A percentile compares a stretch with the other conserved stretches of the same genome.
These are phyloP conservation scores for Psilopogon haemacephalus DNA, from an alignment of 2,113 vertebrate genomes.

Conservation along the genomic window DNA sequence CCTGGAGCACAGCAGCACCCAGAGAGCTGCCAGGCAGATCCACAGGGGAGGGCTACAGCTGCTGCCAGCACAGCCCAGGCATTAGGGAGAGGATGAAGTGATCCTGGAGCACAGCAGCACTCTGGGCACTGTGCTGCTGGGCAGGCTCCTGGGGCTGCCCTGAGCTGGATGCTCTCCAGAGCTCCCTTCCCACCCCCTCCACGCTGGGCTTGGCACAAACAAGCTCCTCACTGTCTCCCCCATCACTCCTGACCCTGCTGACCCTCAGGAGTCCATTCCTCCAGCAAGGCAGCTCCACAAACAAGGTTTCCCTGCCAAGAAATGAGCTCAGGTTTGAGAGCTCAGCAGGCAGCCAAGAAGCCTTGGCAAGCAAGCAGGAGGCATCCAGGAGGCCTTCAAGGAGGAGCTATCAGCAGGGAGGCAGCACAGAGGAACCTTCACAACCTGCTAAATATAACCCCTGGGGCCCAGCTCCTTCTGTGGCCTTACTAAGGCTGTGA, in stretches of 20 bases:
- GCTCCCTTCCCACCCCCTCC: background rate
- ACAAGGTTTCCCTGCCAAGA: background rate
- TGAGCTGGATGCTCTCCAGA: background rate
- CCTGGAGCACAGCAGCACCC: too few species aligned
- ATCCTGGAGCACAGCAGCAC: too few species aligned
- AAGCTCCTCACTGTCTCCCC: background rate
- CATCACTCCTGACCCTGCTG: background rate
- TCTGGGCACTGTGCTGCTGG: too few species aligned
- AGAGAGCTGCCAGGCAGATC: too few species aligned
- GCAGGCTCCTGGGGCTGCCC: too few species aligned
- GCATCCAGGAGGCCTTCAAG: background rate
- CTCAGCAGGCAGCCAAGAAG: background rate
- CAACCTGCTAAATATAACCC: background rate
- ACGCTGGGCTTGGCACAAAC: background rate
- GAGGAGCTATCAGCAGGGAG: background rate
- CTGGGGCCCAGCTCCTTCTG: background rate
- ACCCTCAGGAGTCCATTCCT: background rate
- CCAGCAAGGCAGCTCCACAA: background rate
- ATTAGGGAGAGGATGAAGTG: background rate
- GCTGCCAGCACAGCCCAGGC: background rate
- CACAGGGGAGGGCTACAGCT: background rate
- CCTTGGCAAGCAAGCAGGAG: background rate
- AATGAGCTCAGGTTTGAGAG: conserved; percentile 2
- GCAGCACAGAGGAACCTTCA: background rate
- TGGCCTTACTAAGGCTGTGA: background rate